phyloP scores from a whole-genome alignment of 2,113 vertebrate species.

The Penelope pileata region DNA sequence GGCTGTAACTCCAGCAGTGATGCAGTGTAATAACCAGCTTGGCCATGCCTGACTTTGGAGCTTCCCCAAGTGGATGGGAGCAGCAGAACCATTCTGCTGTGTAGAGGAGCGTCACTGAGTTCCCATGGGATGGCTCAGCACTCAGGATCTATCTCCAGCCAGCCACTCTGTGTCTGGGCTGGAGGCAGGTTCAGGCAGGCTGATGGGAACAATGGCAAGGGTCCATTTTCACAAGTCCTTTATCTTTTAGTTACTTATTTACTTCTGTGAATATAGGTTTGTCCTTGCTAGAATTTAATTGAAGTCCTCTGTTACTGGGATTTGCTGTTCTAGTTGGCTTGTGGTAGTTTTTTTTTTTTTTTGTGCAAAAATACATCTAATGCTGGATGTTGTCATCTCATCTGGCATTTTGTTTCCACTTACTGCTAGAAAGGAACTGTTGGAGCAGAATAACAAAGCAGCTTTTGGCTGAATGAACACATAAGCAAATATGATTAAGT shows the following conservation, averaged over 20 bases:
- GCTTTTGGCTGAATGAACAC: not conserved
- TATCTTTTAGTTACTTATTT: not conserved
- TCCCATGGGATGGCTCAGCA: not conserved
- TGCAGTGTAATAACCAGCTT: accelerated
- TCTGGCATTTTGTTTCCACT: not conserved
- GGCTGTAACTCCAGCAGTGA: not conserved
- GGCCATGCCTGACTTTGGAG: not conserved
- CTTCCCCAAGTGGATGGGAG: not conserved
- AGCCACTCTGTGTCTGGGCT: not conserved
- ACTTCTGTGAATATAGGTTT: not conserved
- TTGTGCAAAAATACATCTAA: no score
- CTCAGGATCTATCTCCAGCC: not conserved
- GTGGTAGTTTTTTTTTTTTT: no score
- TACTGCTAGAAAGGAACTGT: not conserved
- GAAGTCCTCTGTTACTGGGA: not conserved
- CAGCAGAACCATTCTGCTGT: not conserved
- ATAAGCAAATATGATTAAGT: not conserved
- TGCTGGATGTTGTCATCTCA: not conserved
- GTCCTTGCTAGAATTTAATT: not conserved
- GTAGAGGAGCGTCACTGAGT: not conserved
- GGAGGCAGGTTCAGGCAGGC: not conserved
- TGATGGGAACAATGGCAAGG: not conserved
- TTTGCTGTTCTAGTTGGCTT: no score
- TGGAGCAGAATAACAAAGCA: not conserved
- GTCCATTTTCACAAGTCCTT: not conserved